Percentiles rank a stretch among this genome's conserved stretches.
These are phyloP conservation scores for Physeter macrocephalus DNA, from an alignment of 2,113 vertebrate species.

Conservation along the genomic window DNA sequence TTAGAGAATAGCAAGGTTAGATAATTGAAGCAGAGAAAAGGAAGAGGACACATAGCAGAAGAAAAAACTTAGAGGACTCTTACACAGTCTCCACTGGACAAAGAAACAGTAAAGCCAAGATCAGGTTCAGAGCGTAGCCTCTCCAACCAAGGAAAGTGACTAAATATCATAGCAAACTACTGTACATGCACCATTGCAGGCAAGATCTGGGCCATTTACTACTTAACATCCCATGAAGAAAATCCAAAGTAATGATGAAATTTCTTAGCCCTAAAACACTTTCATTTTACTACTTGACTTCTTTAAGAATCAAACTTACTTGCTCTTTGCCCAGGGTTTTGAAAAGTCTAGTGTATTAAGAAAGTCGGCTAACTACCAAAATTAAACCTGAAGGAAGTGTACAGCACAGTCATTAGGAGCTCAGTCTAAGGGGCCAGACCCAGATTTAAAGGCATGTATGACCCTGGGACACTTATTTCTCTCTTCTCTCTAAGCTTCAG, in stretches of 20 bases:
- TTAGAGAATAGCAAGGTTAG: neutral
- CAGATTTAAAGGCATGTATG: neutral
- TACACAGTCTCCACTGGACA: neutral
- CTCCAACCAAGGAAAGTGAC: neutral
- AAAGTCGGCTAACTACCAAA: neutral
- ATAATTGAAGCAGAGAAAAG: neutral
- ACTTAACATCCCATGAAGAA: conserved; percentile 9
- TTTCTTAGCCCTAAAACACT: neutral
- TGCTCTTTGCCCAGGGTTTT: neutral
- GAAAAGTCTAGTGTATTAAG: neutral
- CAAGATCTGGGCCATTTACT: neutral
- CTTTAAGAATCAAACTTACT: neutral
- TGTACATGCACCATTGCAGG: neutral
- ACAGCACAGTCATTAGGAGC: neutral
- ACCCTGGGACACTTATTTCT: neutral
- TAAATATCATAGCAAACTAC: neutral
- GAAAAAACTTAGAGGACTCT: neutral
- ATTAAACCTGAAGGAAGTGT: neutral
- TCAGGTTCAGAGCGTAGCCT: neutral
- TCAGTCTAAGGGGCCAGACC: neutral
- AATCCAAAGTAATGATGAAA: conserved; percentile 1
- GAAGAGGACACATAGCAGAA: neutral
- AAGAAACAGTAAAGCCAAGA: neutral
- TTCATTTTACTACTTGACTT: neutral
- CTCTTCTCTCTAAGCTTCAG: neutral